Evolutionary conservation across 1,140 invertebrate genomes (phyloP).

Genomic region (Phenacoccus solenopsis): DNA sequence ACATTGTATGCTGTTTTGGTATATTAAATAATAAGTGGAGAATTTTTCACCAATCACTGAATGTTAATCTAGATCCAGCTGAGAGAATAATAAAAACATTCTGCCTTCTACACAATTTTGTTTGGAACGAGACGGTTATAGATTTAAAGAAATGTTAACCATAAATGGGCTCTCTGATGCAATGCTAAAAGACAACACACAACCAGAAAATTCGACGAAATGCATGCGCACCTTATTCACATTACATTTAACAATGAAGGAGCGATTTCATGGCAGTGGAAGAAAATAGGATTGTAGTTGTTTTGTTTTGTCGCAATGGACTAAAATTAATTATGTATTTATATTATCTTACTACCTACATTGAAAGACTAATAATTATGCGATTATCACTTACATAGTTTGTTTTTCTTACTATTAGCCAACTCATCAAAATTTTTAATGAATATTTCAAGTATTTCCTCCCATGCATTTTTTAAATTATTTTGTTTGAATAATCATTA

Average conservation of each 20-base stretch:
- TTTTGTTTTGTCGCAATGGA: not conserved
- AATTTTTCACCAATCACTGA: slow-evolving; percentile 24
- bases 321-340: slow-evolving; percentile 11
- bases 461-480: slow-evolving; percentile 18
- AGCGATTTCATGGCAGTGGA: slow-evolving; percentile 12
- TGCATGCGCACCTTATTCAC: not conserved
- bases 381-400: slow-evolving; percentile 18
- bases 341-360: too few relatives aligned
- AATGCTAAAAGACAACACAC: slow-evolving; percentile 5
- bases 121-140: slow-evolving; percentile 23
- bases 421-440: slow-evolving; percentile 9
- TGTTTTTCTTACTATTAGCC: slow-evolving; percentile 18
- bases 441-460: slow-evolving; percentile 7
- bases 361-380: slow-evolving; percentile 8
- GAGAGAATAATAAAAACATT: slow-evolving; percentile 25
- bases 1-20: slow-evolving; percentile 36
- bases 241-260: slow-evolving; percentile 16
- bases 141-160: slow-evolving; percentile 23
- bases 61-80: slow-evolving; percentile 25
- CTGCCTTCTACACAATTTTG: slow-evolving; percentile 23
- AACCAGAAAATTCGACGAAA: slow-evolving; percentile 11
- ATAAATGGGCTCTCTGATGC: slow-evolving; percentile 23
- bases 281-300: slow-evolving; percentile 17
- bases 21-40: slow-evolving; percentile 27
- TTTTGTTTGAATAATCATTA: too few relatives aligned